phyloP scores from a whole-genome alignment of 2,888 invertebrate genomes.

The Heteromurus nitidus region DNA sequence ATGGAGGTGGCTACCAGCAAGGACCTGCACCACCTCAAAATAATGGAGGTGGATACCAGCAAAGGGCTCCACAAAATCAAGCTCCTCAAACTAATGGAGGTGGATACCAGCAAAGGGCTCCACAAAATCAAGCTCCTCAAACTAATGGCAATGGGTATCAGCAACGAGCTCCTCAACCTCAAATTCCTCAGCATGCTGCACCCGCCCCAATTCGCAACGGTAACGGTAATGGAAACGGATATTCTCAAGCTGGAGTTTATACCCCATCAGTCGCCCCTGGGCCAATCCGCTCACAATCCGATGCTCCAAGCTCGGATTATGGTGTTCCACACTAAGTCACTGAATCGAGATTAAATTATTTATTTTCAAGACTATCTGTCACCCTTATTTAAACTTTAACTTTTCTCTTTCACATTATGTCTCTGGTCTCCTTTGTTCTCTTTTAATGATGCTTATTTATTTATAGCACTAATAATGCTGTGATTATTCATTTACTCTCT shows the following conservation, averaged over 20 bases:
- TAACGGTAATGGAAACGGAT: slow-evolving; percentile 12
- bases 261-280: slow-evolving; percentile 44
- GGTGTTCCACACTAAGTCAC: slow-evolving; percentile 50
- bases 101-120: neutral
- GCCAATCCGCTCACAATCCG: slow-evolving; percentile 43
- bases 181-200: slow-evolving; percentile 15
- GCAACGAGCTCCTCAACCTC: too few relatives aligned
- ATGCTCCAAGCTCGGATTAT: slow-evolving; percentile 48
- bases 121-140: neutral
- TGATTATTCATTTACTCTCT: too few relatives aligned
- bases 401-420: too few relatives aligned
- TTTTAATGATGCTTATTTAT: too few relatives aligned
- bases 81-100: neutral
- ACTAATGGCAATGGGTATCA: neutral
- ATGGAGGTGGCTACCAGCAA: slow-evolving; percentile 28
- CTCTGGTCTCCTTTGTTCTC: too few relatives aligned
- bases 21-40: neutral
- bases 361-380: too few relatives aligned
- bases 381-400: too few relatives aligned
- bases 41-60: neutral
- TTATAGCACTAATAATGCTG: too few relatives aligned
- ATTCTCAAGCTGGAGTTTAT: slow-evolving; percentile 48
- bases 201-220: slow-evolving; percentile 32
- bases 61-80: slow-evolving; percentile 6
- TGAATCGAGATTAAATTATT: too few relatives aligned